Evolutionary conservation across 2,888 invertebrate species (phyloP), one percentile per base, ranked within the genome.

Genomic region (Eupeodes luniger): DNA sequence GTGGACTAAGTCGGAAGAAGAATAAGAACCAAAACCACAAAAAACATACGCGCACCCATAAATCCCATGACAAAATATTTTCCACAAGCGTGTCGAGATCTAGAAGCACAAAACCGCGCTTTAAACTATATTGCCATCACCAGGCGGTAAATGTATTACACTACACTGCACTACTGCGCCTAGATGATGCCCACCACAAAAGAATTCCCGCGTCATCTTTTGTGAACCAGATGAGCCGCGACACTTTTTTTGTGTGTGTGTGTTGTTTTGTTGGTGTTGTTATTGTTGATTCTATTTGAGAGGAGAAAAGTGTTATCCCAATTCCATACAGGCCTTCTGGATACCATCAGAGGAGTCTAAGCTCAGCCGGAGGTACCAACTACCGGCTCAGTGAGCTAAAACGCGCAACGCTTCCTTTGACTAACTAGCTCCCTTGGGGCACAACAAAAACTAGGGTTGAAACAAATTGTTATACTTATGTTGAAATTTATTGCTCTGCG

Each of bases 381-480:
- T 74, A 74, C 72, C 36, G 55, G 62, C 55, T 62, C 70, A 51
- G 40, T 69, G 66, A 78, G 77, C 62, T 64, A 57, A 47, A 79
- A 81, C 64, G 78, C 64, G 75, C 70, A 89, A 61, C 74, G 85
- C 81, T 85, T 85, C 85, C 85, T 89, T 85, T 89, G 85, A 85
- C 89, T 89, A 85, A 89, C 89, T 89, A 89, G 81, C 76, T 88
- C 88, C 85, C 88, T 55, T 67, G 89, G 57, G 85, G 69, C 77
- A 40, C 27, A 34, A 44, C 61, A 44, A 10, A 78, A 7, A 76
- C 70, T 27, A 76, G 49, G 53, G 85, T 76, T 82, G 81, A 82
- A 88, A 89, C 89, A 89, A 89, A 89, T 89, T 89, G 89, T 89
- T 89, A 89, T 85, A 89, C 89, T 89, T 89, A 82, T 59, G 79